phyloP scores from a whole-genome alignment of 2,888 invertebrate genomes.

The Thymelicus acteon region DNA sequence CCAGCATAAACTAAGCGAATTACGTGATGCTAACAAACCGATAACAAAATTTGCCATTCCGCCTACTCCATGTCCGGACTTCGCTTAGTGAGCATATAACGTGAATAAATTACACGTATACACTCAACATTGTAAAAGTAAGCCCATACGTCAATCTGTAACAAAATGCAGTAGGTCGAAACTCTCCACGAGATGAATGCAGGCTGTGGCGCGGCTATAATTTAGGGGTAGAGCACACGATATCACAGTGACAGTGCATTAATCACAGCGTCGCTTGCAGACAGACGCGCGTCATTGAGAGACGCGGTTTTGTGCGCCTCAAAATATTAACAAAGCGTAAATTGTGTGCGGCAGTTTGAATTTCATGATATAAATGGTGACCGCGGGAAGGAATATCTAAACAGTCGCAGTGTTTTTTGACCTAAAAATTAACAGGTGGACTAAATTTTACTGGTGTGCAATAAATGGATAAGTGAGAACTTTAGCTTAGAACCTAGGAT shows the following conservation, averaged over 20 bases:
- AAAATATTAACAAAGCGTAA: constrained; percentile 28
- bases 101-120: constrained; percentile 34
- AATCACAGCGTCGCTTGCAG: constrained; percentile 54
- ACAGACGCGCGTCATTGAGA: constrained; percentile 48
- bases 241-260: constrained; percentile 53
- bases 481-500: too few relatives aligned
- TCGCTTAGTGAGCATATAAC: constrained; percentile 32
- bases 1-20: constrained; percentile 27
- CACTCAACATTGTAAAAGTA: not conserved
- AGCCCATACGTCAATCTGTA: not conserved
- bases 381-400: too few relatives aligned
- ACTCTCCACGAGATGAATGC: constrained; percentile 35
- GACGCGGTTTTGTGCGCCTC: constrained; percentile 34
- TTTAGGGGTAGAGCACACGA: constrained; percentile 45
- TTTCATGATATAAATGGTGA: not conserved
- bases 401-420: too few relatives aligned
- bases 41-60: constrained; percentile 40
- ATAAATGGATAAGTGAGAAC: too few relatives aligned
- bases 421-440: too few relatives aligned
- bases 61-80: constrained; percentile 34
- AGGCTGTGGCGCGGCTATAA: constrained; percentile 42
- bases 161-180: constrained; percentile 34
- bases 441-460: too few relatives aligned
- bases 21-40: constrained; percentile 39
- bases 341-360: not conserved